Base-by-base conservation (phyloP, 35 echinoderm and acorn worm species). In the Heliocidaris tuberculata region DNA sequence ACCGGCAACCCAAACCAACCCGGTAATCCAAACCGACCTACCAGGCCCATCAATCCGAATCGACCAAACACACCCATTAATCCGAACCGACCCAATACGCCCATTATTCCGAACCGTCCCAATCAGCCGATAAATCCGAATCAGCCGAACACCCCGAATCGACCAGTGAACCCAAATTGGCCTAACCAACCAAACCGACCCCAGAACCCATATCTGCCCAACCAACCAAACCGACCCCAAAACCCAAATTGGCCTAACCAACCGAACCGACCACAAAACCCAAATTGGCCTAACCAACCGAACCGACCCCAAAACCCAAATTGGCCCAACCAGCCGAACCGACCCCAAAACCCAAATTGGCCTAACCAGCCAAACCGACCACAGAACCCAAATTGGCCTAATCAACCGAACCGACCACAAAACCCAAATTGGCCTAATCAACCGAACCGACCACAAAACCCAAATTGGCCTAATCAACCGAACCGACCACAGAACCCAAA, bases 401-500 rank as follows among this genome's bases (percentile, higher is more conserved):
- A 42, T 4, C 50, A 52, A 5, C 50, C 50, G 6, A 52, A 52
- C 50, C 7, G 50, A 52, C 50, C 50, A 1, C 50, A 52, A 13
- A 19, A 4, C 30, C 88, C 88, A 15, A 90, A 90, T 48, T 32
- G 47, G 32, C 88, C 88, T 19, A 90, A 30, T 2, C 13, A 89
- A 2, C 86, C 88, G 9, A 92, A 92, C 49, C 90, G 49, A 92
- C 90, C 90, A 1, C 31, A 50, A 1, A 48, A 56, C n/a, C 90
- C 90, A 56, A 92, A 50, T 48, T n/a, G 42, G 24, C 90, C 31
- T 13, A 92, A 50, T 24, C 24, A 89, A 27, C 86, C 86, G 31
- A 89, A 89, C 86, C 86, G 86, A 89, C 86, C 86, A 15, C 12
- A 24, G 15, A 89, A 89, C 86, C 86, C 86, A 13, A 89, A 89